Evolutionary conservation across 1,140 invertebrate species (phyloP).

Genomic region (Saxidomus purpurata): DNA sequence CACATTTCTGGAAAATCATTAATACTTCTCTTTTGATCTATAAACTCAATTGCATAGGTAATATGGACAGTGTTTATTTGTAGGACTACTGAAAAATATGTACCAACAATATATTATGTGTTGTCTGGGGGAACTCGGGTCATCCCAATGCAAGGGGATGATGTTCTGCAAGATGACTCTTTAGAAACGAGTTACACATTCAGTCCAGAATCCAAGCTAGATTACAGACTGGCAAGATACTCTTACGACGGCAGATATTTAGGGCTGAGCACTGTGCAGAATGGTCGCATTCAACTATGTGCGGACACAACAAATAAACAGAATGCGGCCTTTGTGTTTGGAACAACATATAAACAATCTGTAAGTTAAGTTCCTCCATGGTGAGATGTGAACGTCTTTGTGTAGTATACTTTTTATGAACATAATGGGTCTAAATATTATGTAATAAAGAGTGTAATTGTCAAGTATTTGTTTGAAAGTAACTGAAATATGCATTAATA

Average conservation of each 20-base stretch:
- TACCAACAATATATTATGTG: constrained; percentile 89
- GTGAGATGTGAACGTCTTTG: too few species aligned
- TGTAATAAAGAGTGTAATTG: too few species aligned
- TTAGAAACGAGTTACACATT: constrained; percentile 88
- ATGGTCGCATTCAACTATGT: constrained; percentile 87
- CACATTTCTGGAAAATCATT: too few species aligned
- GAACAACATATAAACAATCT: constrained; percentile 86
- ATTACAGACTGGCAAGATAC: constrained; percentile 77
- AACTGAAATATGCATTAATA: too few species aligned
- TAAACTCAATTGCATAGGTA: too few species aligned
- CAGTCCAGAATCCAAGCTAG: constrained; percentile 77
- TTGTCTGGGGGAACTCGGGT: constrained; percentile 68
- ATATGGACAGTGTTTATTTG: too few species aligned
- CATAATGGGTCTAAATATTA: too few species aligned
- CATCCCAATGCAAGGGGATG: constrained; percentile 82
- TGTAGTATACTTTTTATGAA: too few species aligned
- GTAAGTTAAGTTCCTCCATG: too few species aligned
- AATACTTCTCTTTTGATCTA: too few species aligned
- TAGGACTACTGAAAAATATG: constrained; percentile 70
- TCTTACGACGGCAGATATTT: constrained; percentile 84
- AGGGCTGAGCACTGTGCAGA: constrained; percentile 78
- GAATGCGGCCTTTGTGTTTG: constrained; percentile 88
- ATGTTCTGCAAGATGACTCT: constrained; percentile 87
- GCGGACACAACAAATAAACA: constrained; percentile 86
- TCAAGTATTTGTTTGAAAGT: too few species aligned